Base-by-base conservation (phyloP, 1,140 invertebrate species). In the Armadillidium nasatum region DNA sequence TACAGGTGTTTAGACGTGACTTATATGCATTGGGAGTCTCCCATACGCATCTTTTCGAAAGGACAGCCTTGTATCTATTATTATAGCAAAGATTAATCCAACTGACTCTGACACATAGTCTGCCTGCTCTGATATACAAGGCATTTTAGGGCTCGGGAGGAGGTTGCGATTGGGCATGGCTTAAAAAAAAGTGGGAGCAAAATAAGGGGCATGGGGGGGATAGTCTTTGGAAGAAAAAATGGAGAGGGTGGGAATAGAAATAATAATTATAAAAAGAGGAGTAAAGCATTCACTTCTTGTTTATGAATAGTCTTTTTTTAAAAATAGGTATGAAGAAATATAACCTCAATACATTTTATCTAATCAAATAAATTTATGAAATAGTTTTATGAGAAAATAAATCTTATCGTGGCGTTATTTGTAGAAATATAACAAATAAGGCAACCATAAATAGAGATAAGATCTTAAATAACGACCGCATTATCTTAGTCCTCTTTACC, bases 21-120 rank as follows among this genome's bases (percentile, higher is more conserved):
- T 60, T 60, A 60, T 60, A 60, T 60, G 50, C 50, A 60, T 60
- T 60, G 50, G 50, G 50, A 60, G 50, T 60, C 50, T 60, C 50
- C 50, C 50, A 60, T 60, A 60, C 50, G 50, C 50, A 60, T 60
- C 50, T 19, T n/a, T 60, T 60, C 50, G 50, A 60, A 60, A 60
- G 50, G 50, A 60, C 50, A 60, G 50, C 50, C 33, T 60, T 19
- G 50, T 60, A 60, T 60, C 50, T 60, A 60, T 60, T 60, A 60
- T 60, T 60, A 60, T 60, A 60, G 11, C 50, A 60, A 60, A 60
- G 50, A 60, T 60, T 60, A 60, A 60, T 60, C 50, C 50, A 60
- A 19, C 50, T 60, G 50, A 60, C 50, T 60, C 50, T 60, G 50
- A 60, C 50, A 60, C 50, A 60, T 60, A 60, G 50, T 60, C 50